Conservation (phyloP, 2,888 invertebrate species). For the Calephelis perditalis region DNA sequence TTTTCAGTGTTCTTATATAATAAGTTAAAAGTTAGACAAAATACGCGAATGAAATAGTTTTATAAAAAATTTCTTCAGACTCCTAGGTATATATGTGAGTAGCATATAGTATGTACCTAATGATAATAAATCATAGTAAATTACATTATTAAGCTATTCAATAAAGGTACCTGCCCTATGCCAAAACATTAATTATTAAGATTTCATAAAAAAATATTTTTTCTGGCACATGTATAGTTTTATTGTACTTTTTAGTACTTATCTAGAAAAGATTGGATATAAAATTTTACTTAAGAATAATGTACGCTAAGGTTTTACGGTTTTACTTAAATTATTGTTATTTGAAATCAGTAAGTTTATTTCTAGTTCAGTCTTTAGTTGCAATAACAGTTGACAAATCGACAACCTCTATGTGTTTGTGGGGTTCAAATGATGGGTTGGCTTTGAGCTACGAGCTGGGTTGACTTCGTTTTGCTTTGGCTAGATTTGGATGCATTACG, state of each 20-base stretch:
- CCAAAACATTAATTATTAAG: background rate
- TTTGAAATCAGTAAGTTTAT: slow-evolving; percentile 25
- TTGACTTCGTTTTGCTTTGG: slow-evolving; percentile 65
- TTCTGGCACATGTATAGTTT: slow-evolving; percentile 3
- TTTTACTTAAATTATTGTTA: slow-evolving; percentile 14
- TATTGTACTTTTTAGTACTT: slow-evolving; percentile 2
- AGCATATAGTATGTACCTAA: too few species aligned
- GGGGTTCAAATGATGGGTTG: background rate
- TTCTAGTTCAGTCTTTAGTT: slow-evolving; percentile 59
- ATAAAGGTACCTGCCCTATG: background rate
- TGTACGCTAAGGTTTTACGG: slow-evolving; percentile 4
- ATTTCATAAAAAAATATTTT: background rate
- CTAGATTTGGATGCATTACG: slow-evolving; percentile 75
- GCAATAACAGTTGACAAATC: slow-evolving; percentile 23
- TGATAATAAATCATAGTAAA: too few species aligned
- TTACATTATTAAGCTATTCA: too few species aligned
- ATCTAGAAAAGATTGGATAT: background rate
- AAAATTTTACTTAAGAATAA: slow-evolving; percentile 3
- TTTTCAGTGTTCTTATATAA: too few species aligned
- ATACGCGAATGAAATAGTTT: too few species aligned
- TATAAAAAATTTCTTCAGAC: too few species aligned
- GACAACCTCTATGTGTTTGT: background rate
- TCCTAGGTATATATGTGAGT: too few species aligned
- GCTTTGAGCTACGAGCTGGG: slow-evolving; percentile 48
- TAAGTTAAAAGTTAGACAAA: too few species aligned